phyloP scores from a whole-genome alignment of 37 sponge, comb jelly and placozoan genomes.

The Crambe crambe region DNA sequence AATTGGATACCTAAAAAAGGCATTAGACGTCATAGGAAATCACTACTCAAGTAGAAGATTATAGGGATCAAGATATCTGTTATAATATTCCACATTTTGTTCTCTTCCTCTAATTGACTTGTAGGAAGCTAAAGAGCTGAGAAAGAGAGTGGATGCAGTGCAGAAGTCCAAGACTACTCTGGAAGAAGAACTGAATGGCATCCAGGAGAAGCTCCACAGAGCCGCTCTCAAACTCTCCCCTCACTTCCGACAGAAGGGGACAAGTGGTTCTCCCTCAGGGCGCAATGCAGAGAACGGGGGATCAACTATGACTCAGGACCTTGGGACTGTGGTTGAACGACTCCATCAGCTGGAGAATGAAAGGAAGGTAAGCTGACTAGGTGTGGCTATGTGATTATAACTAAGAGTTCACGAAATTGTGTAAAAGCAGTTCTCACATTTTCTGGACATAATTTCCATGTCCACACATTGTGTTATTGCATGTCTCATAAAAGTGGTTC shows the following conservation, averaged over 20 bases:
- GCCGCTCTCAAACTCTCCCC: constrained; percentile 13
- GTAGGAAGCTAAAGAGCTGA: constrained; percentile 20
- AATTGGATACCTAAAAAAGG: too few species aligned
- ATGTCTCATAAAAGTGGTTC: too few species aligned
- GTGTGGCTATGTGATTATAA: not conserved
- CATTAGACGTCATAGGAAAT: too few species aligned
- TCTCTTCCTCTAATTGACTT: not conserved
- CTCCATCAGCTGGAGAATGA: constrained; percentile 32
- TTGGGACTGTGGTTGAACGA: constrained; percentile 12
- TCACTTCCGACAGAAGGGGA: not conserved
- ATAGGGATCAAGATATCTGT: too few species aligned
- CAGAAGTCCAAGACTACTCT: not conserved
- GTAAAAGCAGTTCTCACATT: too few species aligned
- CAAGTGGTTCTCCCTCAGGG: not conserved
- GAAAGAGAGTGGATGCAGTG: constrained; percentile 1
- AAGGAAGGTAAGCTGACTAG: constrained; percentile 9
- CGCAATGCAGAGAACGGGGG: not conserved
- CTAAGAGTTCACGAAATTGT: too few species aligned
- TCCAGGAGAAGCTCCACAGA: constrained; percentile 12
- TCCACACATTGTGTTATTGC: too few species aligned
- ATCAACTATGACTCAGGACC: constrained; percentile 4
- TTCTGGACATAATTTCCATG: too few species aligned
- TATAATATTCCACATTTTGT: not conserved
- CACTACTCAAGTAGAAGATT: not conserved
- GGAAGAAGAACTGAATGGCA: constrained; percentile 26